Evolutionary conservation across 1,140 invertebrate genomes (phyloP).

Genomic region (Orchesella cincta): DNA sequence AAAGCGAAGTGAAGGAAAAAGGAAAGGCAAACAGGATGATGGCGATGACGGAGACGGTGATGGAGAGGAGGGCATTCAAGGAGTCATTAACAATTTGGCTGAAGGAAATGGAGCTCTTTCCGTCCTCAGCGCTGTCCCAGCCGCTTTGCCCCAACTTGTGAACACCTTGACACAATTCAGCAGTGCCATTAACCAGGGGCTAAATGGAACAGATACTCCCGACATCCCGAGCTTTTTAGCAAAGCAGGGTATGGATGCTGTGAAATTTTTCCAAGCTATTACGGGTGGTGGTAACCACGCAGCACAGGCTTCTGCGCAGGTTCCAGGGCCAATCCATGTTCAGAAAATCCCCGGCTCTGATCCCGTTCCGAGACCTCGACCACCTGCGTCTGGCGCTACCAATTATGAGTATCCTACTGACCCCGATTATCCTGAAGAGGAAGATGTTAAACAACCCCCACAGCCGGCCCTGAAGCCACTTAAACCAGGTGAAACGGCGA

Average conservation of each 20-base stretch:
- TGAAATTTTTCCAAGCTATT: conserved; percentile 5
- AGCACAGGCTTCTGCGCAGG: background rate
- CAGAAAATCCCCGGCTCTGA: background rate
- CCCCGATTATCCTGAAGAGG: background rate
- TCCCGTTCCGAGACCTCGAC: background rate
- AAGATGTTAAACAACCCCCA: conserved; percentile 10
- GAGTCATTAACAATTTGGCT: background rate
- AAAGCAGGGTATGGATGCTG: background rate
- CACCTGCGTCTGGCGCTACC: background rate
- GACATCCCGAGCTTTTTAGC: background rate
- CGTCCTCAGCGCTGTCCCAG: background rate
- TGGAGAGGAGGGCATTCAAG: background rate
- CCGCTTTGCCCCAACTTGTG: background rate
- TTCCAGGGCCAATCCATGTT: background rate
- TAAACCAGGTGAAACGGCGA: background rate
- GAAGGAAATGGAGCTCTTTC: conserved; percentile 19
- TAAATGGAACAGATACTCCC: conserved; percentile 7
- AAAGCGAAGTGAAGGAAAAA: background rate
- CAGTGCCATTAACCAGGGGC: background rate
- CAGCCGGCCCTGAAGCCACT: background rate
- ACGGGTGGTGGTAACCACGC: background rate
- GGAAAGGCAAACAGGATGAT: background rate
- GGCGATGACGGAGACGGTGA: background rate
- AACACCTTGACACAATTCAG: background rate
- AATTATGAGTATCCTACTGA: background rate